Evolutionary conservation across 2,888 invertebrate genomes (phyloP).

Genomic region (Neria commutata): DNA sequence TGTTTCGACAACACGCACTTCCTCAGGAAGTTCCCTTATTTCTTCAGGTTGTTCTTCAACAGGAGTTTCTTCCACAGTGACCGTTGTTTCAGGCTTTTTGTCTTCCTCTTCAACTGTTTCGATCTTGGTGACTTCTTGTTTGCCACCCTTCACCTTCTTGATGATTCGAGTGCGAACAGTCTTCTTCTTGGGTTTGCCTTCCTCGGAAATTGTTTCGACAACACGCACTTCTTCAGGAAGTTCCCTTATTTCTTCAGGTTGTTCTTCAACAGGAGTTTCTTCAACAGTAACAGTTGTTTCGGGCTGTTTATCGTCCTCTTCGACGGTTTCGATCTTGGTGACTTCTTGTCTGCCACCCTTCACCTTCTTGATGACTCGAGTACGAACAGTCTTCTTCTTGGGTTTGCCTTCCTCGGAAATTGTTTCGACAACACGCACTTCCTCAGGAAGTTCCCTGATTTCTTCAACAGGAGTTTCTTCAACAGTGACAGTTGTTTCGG

Average conservation of each 20-base stretch:
- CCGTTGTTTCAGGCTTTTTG: slow-evolving; percentile 10
- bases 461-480: background rate
- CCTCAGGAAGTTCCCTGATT: background rate
- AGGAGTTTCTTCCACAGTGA: slow-evolving; percentile 11
- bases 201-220: slow-evolving; percentile 7
- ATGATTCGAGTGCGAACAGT: slow-evolving; percentile 12
- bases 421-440: background rate
- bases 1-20: slow-evolving; percentile 9
- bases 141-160: slow-evolving; percentile 14
- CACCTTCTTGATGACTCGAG: background rate
- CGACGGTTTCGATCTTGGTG: background rate
- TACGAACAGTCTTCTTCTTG: background rate
- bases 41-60: slow-evolving; percentile 8
- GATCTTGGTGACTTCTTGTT: slow-evolving; percentile 14
- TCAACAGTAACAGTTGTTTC: background rate
- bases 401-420: background rate
- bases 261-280: slow-evolving; percentile 7
- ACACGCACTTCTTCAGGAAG: slow-evolving; percentile 11
- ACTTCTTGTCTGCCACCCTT: background rate
- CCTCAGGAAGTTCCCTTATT: slow-evolving; percentile 8
- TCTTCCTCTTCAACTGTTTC: slow-evolving; percentile 15
- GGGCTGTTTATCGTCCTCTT: background rate
- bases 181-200: slow-evolving; percentile 10
- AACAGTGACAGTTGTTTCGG: background rate
- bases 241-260: slow-evolving; percentile 7